Evolutionary conservation across 1,140 invertebrate genomes (phyloP).

Genomic region (Saccostrea glomerata): DNA sequence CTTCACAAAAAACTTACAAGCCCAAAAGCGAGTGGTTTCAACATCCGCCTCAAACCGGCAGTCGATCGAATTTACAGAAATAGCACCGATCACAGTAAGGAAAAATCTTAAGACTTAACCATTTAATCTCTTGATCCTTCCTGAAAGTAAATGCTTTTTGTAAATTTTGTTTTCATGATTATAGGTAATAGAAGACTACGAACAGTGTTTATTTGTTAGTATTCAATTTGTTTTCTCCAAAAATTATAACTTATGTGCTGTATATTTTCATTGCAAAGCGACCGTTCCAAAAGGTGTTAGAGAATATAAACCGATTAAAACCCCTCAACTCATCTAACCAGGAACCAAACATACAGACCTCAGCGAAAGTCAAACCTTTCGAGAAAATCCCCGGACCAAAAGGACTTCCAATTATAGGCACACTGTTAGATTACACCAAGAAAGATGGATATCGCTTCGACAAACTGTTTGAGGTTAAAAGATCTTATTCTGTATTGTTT

Average conservation of each 20-base stretch:
- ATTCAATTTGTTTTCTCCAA: neutral
- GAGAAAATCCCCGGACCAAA: conserved; percentile 75
- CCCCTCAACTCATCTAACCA: neutral
- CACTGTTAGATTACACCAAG: conserved; percentile 76
- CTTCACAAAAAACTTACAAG: neutral
- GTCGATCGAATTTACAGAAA: neutral
- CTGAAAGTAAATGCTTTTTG: too few species aligned
- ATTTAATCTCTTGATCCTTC: too few species aligned
- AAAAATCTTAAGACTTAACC: neutral
- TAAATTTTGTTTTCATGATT: too few species aligned
- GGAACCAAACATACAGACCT: neutral
- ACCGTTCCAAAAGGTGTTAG: conserved; percentile 61
- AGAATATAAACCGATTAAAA: conserved; percentile 50
- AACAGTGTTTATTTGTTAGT: neutral
- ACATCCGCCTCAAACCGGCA: neutral
- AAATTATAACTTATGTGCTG: neutral
- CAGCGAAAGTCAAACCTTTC: conserved; percentile 64
- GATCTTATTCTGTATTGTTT: neutral
- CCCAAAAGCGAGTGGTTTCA: conserved; percentile 35
- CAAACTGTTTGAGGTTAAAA: conserved; percentile 77
- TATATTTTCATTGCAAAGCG: conserved; percentile 56
- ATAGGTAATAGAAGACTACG: too few species aligned
- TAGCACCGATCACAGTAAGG: neutral
- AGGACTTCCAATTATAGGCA: conserved; percentile 75
- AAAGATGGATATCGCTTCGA: conserved; percentile 75